phyloP scores from a whole-genome alignment of 2,888 invertebrate genomes.

The Elmis aenea region DNA sequence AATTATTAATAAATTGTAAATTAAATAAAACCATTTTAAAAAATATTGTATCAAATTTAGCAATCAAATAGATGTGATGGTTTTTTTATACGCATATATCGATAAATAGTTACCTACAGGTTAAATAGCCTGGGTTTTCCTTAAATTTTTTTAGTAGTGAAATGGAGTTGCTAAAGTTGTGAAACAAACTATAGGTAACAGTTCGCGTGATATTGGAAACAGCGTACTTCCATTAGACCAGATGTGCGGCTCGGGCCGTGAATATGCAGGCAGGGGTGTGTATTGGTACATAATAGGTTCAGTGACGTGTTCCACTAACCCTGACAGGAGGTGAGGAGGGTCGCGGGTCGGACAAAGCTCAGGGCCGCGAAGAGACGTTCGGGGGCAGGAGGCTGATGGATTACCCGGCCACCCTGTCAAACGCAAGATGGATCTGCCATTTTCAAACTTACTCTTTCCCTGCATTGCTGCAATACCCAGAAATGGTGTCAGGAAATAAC shows the following conservation, averaged over 20 bases:
- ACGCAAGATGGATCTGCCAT: constrained; percentile 50
- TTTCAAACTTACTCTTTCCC: constrained; percentile 46
- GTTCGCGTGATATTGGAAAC: constrained; percentile 40
- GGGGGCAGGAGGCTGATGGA: constrained; percentile 43
- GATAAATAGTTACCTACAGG: too few relatives aligned
- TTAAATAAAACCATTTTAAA: too few relatives aligned
- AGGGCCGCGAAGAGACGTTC: constrained; percentile 23
- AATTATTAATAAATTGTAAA: too few relatives aligned
- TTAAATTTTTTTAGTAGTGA: not conserved
- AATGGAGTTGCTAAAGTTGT: not conserved
- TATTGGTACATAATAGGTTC: constrained; percentile 49
- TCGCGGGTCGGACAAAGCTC: constrained; percentile 42
- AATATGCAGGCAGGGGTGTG: constrained; percentile 33
- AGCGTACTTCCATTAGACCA: constrained; percentile 47
- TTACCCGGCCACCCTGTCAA: constrained; percentile 48
- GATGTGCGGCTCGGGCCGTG: constrained; percentile 38
- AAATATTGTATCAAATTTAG: too few relatives aligned
- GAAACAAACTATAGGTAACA: constrained; percentile 11
- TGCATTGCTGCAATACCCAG: constrained; percentile 24
- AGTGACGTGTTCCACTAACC: constrained; percentile 51
- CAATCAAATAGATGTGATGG: too few relatives aligned
- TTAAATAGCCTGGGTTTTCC: too few relatives aligned
- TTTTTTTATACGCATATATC: too few relatives aligned
- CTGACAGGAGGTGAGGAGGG: constrained; percentile 48
- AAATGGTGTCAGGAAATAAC: constrained; percentile 25